Base-by-base conservation (phyloP, 2,888 invertebrate genomes). In the Cremastinae sp. region DNA sequence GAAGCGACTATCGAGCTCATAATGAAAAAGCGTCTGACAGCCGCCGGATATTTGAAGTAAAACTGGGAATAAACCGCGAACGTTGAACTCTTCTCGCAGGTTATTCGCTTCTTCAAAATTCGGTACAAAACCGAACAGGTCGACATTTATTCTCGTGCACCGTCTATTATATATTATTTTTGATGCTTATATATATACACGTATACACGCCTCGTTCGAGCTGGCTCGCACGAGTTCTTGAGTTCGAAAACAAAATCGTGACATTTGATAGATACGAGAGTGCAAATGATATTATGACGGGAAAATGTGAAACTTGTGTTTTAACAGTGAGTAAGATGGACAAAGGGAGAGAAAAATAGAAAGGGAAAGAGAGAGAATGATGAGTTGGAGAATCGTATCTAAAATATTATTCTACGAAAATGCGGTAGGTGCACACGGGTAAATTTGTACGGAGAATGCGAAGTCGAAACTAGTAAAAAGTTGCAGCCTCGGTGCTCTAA, bases 401-500 rank as follows among this genome's bases (percentile, higher is more conserved):
- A 28, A 28, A 28, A 28, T 28, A 28, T 28, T 28, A 28, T 28
- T 18, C 10, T 16, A 38, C 18, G 18, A 16, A 7, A 14, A 5
- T 0, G 38, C 38, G 56, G 18, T 16, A 62, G 34, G 47, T 47
- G 12, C n/a, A 9, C 28, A 28, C 28, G 28, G 28, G 28, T 28
- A 28, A 28, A 28, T 28, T 28, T 28, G 28, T 28, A 28, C 12
- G 10, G 41, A n/a, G n/a, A 41, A 41, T n/a, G 41, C 12, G 41
- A 12, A 41, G 36, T 12, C n/a, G 51, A 36, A 51, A 51, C 12
- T 49, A 9, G 16, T n/a, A 64, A 49, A 64, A 38, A 64, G 36
- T 38, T 20, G 20, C 36, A 18, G 38, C 61, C 51, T 36, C 12
- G 45, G 45, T 14, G 51, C 53, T 85, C 88, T 89, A 88, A 89